Conservation (phyloP, 2,113 vertebrate species). For the Heliornis fulica region DNA sequence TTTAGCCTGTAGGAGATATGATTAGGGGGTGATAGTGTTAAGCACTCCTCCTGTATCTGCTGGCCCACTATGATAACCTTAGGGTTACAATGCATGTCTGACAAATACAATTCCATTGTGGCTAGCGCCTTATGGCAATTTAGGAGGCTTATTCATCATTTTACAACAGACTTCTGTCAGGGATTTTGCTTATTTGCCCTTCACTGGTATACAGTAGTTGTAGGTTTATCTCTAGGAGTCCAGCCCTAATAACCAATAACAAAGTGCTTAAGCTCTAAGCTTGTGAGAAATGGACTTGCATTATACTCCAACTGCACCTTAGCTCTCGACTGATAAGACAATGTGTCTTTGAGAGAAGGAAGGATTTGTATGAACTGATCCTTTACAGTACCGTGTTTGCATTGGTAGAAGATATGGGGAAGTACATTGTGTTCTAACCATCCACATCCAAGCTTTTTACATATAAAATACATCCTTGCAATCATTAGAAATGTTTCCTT, state of each 20-base stretch:
- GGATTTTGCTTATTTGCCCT: slow-evolving; percentile 80
- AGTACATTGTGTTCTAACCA: neutral
- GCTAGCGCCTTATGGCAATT: slow-evolving; percentile 75
- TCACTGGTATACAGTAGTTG: slow-evolving; percentile 60
- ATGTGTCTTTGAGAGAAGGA: slow-evolving; percentile 54
- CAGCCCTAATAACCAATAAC: slow-evolving; percentile 70
- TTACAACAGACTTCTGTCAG: slow-evolving; percentile 77
- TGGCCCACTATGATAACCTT: slow-evolving; percentile 82
- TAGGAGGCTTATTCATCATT: slow-evolving; percentile 83
- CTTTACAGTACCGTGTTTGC: neutral
- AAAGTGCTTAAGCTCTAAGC: slow-evolving; percentile 69
- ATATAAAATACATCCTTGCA: neutral
- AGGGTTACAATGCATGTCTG: slow-evolving; percentile 82
- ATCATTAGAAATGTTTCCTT: slow-evolving; percentile 17
- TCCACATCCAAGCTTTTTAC: neutral
- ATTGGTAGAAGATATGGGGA: neutral
- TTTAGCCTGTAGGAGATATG: slow-evolving; percentile 76
- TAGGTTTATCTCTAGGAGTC: slow-evolving; percentile 71
- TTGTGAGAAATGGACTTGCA: slow-evolving; percentile 55
- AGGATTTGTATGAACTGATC: slow-evolving; percentile 55
- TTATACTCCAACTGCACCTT: slow-evolving; percentile 61
- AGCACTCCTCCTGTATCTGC: slow-evolving; percentile 79
- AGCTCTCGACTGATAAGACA: slow-evolving; percentile 60
- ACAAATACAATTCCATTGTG: slow-evolving; percentile 81
- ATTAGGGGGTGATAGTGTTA: slow-evolving; percentile 85